Base-by-base conservation (phyloP, 1,140 invertebrate species). In the Plutomurus gul region DNA sequence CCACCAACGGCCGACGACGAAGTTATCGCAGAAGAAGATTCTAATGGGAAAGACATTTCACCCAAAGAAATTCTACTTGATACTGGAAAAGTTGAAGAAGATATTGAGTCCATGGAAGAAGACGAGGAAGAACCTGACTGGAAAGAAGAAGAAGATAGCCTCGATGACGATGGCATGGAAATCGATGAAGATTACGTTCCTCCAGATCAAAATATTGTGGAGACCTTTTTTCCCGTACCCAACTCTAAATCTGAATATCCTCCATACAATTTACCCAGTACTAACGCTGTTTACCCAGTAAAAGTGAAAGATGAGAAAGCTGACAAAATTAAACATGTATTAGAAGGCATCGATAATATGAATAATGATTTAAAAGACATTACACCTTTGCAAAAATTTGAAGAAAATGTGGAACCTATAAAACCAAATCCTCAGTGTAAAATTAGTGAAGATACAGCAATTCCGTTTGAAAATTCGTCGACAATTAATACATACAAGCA, bases 11-110 rank as follows among this genome's bases (percentile, higher is more conserved):
- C 87, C 16, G 88, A 88, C 43, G 86, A 88, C 43, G 88, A 89
- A 79, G 86, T 88, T 16, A 87, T 89, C 75, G 85, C 87, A 3
- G 92, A 92, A 86, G 92, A 92, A 85, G 91, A 92, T 83, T 91
- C 90, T 27, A 92, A 89, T 84, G 90, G 90, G 84, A 56, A 75
- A 27, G 78, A 79, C 13, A 56, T 75, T 20, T 30, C 33, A 49
- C 20, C 76, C 0, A 78, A 75, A 8, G 78, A 79, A 39, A 79
- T 75, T 7, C 33, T 75, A 30, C 20, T 75, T n/a, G 78, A 75
- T 25, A 75, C 78, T 43, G 73, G 73, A n/a, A 71, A 79, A 39
- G 25, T 60, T 43, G 30, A 76, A 33, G 75, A n/a, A n/a, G n/a
- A n/a, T n/a, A n/a, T n/a, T 43, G 40, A 43, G 8, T 43, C n/a